Conservation (phyloP, 2,888 invertebrate genomes). For the Euspilapteryx auroguttella region DNA sequence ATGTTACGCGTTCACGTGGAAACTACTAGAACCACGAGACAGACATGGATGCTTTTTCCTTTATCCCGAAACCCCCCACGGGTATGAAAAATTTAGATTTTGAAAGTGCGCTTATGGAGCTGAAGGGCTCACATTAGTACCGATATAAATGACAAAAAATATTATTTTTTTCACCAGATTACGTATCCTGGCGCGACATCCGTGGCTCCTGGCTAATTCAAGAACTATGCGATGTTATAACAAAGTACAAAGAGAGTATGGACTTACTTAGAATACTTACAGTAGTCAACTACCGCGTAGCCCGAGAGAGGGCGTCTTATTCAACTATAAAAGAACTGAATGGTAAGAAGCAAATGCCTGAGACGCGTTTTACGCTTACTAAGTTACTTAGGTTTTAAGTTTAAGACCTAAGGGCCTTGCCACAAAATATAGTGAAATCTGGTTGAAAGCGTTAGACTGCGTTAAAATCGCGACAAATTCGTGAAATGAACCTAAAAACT, state of each 20-base stretch:
- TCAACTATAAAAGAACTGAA: constrained; percentile 14
- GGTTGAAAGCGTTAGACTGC: too few species aligned
- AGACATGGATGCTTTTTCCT: too few species aligned
- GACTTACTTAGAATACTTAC: constrained; percentile 29
- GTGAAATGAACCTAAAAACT: too few species aligned
- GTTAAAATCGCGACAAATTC: too few species aligned
- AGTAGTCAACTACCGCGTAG: constrained; percentile 19
- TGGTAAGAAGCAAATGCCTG: constrained; percentile 33
- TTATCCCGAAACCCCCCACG: too few species aligned
- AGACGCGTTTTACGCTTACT: constrained; percentile 28
- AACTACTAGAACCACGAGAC: too few species aligned
- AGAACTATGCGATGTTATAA: constrained; percentile 23
- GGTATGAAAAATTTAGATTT: too few species aligned
- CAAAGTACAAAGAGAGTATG: constrained; percentile 13
- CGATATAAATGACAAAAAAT: background rate
- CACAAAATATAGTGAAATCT: too few species aligned
- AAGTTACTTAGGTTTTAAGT: constrained; percentile 16
- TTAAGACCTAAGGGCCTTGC: background rate
- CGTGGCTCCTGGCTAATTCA: constrained; percentile 34
- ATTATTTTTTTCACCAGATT: constrained; percentile 15
- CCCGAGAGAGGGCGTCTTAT: constrained; percentile 17
- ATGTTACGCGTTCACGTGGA: too few species aligned
- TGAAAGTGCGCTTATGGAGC: too few species aligned
- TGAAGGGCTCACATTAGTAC: too few species aligned
- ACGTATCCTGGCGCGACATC: constrained; percentile 21